A percentile compares a stretch with the other conserved stretches of the same genome.
Evolutionary conservation across 2,113 vertebrate genomes (phyloP).

Genomic region (pig (Sus scrofa)): T2T-Sscrofa CM000814.6:65348501-65349000

Average conservation of each 20-base stretch:
- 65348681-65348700: background rate
- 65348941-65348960: background rate
- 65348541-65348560: background rate
- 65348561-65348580: background rate
- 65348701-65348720: background rate
- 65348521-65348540: background rate
- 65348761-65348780: background rate
- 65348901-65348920: constrained; percentile 11
- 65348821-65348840: background rate
- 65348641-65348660: background rate
- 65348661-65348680: background rate
- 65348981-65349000: background rate
- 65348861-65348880: background rate
- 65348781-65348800: background rate
- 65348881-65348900: constrained; percentile 1
- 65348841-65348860: background rate
- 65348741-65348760: background rate
- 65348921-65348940: background rate
- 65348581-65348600: background rate
- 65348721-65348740: background rate
- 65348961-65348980: background rate
- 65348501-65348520: background rate
- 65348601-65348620: background rate
- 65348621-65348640: background rate
- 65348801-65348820: background rate